Evolutionary conservation across 2,888 invertebrate genomes (phyloP).

Genomic region (Drosophila macrospina): DNA sequence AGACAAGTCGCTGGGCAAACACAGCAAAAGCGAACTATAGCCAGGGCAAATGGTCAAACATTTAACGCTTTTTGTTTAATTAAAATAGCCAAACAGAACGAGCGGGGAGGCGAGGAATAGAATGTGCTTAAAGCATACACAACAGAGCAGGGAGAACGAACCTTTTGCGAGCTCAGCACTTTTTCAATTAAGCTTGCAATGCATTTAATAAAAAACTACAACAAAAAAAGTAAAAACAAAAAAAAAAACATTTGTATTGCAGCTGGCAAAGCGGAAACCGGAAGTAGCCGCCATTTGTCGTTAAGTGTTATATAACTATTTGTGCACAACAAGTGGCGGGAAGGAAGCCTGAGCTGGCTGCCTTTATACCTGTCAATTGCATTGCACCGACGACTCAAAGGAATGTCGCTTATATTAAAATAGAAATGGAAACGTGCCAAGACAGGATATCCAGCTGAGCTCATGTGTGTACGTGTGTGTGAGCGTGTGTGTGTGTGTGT

Average conservation of each 20-base stretch:
- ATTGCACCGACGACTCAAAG: conserved; percentile 17
- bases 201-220: conserved; percentile 62
- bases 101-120: background rate
- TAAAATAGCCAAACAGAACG: conserved; percentile 70
- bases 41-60: conserved; percentile 69
- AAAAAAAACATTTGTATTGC: conserved; percentile 42
- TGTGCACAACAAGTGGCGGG: conserved; percentile 13
- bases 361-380: conserved; percentile 17
- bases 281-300: conserved; percentile 25
- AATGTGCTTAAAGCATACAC: conserved; percentile 13
- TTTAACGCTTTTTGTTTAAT: conserved; percentile 80
- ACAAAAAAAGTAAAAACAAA: too few relatives aligned
- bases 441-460: background rate
- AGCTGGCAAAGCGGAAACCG: conserved; percentile 27
- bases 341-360: conserved; percentile 1
- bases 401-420: conserved; percentile 40
- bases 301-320: conserved; percentile 33
- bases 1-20: conserved; percentile 68
- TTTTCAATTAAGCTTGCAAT: conserved; percentile 79
- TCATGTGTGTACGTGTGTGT: background rate
- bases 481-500: conserved; percentile 4
- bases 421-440: conserved; percentile 8
- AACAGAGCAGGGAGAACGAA: background rate
- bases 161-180: conserved; percentile 36
- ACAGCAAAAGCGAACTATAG: conserved; percentile 21